Base-by-base conservation (phyloP, 1,140 invertebrate species). In the Drosophila santomea region DNA sequence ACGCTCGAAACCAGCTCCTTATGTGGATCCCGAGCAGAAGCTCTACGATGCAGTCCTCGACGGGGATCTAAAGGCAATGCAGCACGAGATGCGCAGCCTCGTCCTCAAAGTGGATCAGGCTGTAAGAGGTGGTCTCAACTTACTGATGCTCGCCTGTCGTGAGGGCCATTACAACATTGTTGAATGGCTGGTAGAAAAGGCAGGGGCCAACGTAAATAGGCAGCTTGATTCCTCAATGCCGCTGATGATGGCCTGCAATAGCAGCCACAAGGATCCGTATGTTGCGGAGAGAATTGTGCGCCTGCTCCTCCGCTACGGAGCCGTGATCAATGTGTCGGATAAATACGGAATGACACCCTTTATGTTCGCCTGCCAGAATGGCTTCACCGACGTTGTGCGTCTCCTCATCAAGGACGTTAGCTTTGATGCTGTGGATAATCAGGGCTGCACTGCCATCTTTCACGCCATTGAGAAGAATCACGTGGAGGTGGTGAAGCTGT, bases 381-480 rank as follows among this genome's bases (percentile, higher is more conserved):
- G 93, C 12, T 92, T 91, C 73, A 76, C 88, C 14, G 69, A 68
- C 23, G 77, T 93, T 5, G 91, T 94, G 11, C 74, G 92, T 17
- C 80, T 92, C 15, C 47, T 94, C 8, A 73, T 94, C 1, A 77
- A 92, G 3, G 57, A 90, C 15, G 92, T 93, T 32, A 91, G 88
- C 63, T 80, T 91, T 20, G 84, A 93, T 61, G 90, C 89, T 8
- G 69, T 89, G 20, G 93, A 94, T 72, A 93, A 93, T 78, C 91
- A 93, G 39, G 92, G 93, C 0, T 93, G 93, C 85, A 93, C 91
- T 54, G 91, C 92, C 7, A 80, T 94, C 44, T 94, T 94, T 60
- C 92, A 93, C 91, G 93, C 93, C n/a, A 92, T 94, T 4, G 90
- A 93, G 50, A 75, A 84, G 17, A 93, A 93, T 64, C 86, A 92